These are phyloP conservation scores for Drosophila equinoxialis DNA, from an alignment of 1,140 invertebrate species.

Conservation along the genomic window DNA sequence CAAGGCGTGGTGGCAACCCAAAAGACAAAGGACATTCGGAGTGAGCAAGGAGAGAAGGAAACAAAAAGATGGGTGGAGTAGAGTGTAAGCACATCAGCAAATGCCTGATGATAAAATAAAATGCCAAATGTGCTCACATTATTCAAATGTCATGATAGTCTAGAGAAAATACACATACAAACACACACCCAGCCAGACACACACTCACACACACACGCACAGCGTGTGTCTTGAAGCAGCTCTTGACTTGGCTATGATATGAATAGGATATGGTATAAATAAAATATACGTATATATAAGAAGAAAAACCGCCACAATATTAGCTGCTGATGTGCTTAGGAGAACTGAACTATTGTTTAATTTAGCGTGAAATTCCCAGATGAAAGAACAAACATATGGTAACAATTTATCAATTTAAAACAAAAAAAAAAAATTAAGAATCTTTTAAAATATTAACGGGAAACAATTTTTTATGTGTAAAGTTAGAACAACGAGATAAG, in stretches of 20 bases:
- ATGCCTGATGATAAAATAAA: slow-evolving; percentile 80
- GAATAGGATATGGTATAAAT: neutral
- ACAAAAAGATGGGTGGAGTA: slow-evolving; percentile 5
- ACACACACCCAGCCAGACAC: neutral
- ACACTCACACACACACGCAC: slow-evolving; percentile 1
- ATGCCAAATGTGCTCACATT: slow-evolving; percentile 77
- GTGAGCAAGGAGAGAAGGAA: neutral
- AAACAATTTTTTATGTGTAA: too few relatives aligned
- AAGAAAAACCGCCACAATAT: slow-evolving; percentile 35
- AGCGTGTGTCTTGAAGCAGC: slow-evolving; percentile 11
- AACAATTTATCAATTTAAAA: slow-evolving; percentile 1
- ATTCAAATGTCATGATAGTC: slow-evolving; percentile 78
- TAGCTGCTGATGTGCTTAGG: neutral
- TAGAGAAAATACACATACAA: slow-evolving; percentile 36
- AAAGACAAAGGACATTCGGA: slow-evolving; percentile 5
- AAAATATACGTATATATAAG: slow-evolving; percentile 29
- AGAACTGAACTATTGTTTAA: slow-evolving; percentile 54
- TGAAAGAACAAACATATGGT: slow-evolving; percentile 15
- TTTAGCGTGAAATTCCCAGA: slow-evolving; percentile 48
- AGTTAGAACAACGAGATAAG: too few relatives aligned
- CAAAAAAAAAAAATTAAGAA: neutral
- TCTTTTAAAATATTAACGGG: neutral
- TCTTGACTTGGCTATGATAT: slow-evolving; percentile 6
- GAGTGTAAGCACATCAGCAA: slow-evolving; percentile 66
- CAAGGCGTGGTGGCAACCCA: neutral